A percentile compares a stretch with the other conserved stretches of the same genome.
Conservation (phyloP, 2,888 invertebrate species). For the Heliconius sara region DNA sequence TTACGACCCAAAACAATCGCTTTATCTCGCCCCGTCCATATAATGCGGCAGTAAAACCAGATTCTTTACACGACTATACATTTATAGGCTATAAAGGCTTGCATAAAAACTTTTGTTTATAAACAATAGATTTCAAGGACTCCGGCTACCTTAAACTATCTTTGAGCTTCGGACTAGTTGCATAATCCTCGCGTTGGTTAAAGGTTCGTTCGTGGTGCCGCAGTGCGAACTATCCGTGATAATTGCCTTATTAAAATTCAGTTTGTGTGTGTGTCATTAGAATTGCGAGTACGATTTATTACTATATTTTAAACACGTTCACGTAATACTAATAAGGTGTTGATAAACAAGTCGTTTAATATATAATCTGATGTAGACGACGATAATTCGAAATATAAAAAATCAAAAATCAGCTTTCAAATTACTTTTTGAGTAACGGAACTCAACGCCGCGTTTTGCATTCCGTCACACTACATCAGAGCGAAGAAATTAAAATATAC, state of each 20-base stretch:
- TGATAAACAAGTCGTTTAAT: slow-evolving; percentile 28
- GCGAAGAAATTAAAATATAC: too few relatives aligned
- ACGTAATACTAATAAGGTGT: slow-evolving; percentile 38
- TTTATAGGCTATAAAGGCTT: slow-evolving; percentile 65
- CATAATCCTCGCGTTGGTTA: slow-evolving; percentile 60
- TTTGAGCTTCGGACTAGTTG: slow-evolving; percentile 63
- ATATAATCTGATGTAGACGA: slow-evolving; percentile 15
- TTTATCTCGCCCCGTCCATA: slow-evolving; percentile 80
- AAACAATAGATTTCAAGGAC: slow-evolving; percentile 80
- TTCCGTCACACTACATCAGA: too few relatives aligned
- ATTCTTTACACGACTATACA: slow-evolving; percentile 69
- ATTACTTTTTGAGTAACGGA: too few relatives aligned
- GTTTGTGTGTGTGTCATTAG: slow-evolving; percentile 56
- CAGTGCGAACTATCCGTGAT: slow-evolving; percentile 40
- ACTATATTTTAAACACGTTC: slow-evolving; percentile 49
- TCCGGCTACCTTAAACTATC: slow-evolving; percentile 59
- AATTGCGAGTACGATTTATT: slow-evolving; percentile 56
- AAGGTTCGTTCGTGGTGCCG: slow-evolving; percentile 55
- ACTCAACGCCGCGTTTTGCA: too few relatives aligned
- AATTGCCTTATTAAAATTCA: slow-evolving; percentile 63
- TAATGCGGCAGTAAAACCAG: slow-evolving; percentile 80
- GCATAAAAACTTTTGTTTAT: slow-evolving; percentile 83
- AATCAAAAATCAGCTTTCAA: too few relatives aligned
- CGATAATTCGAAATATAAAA: slow-evolving; percentile 1
- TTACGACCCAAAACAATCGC: slow-evolving; percentile 84